phyloP scores from a whole-genome alignment of 1,140 invertebrate genomes.

The Asobara japonica region DNA sequence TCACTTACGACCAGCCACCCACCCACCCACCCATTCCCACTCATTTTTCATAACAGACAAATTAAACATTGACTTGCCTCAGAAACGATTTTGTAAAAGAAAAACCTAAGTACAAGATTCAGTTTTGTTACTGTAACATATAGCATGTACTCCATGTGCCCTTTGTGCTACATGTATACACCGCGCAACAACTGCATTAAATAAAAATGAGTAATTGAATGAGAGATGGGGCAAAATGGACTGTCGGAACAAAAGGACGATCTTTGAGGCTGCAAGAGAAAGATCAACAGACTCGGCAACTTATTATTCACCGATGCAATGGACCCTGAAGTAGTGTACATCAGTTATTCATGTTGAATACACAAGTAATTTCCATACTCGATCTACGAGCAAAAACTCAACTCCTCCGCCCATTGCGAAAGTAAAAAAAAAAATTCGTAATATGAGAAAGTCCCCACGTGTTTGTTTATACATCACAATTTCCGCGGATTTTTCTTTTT shows the following conservation, averaged over 20 bases:
- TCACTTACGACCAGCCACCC: too few species aligned
- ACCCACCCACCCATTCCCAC: too few species aligned
- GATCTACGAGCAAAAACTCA: not conserved
- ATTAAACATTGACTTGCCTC: too few species aligned
- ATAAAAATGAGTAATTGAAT: too few species aligned
- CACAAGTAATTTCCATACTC: not conserved
- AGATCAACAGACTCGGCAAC: not conserved
- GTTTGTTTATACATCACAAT: not conserved
- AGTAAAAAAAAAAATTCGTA: not conserved
- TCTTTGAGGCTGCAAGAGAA: not conserved
- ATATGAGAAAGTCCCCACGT: not conserved
- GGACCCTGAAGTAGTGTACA: not conserved
- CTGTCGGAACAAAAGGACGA: not conserved
- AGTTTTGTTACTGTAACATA: too few species aligned
- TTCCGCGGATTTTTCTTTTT: too few species aligned
- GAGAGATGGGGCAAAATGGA: not conserved
- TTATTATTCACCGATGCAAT: not conserved
- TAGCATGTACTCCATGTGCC: too few species aligned
- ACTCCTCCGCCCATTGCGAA: not conserved
- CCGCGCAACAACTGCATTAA: too few species aligned
- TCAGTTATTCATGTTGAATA: not conserved
- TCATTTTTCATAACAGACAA: too few species aligned
- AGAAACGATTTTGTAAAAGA: too few species aligned
- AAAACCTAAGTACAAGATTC: too few species aligned
- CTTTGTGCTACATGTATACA: too few species aligned